Evolutionary conservation across 37 sponge, comb jelly and placozoan species (phyloP).

Genomic region (Petrosia ficiformis): DNA sequence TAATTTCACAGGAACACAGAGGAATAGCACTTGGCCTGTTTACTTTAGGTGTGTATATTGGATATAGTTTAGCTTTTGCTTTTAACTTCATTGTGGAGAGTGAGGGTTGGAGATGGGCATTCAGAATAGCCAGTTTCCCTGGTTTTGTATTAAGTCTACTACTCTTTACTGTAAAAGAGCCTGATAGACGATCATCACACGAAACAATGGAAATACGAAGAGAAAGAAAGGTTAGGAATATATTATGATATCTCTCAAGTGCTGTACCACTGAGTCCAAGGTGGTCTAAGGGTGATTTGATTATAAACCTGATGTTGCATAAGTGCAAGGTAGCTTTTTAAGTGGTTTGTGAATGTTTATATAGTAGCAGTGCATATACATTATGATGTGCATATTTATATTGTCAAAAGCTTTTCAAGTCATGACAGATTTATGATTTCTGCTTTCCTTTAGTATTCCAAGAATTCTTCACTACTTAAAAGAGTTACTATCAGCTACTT

Average conservation of each 20-base stretch:
- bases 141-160: conserved; percentile 49
- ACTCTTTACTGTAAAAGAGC: conserved; percentile 64
- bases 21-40: conserved; percentile 74
- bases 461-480: background rate
- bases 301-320: no score
- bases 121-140: conserved; percentile 48
- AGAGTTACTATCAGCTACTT: conserved; percentile 4
- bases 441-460: no score
- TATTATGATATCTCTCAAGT: conserved; percentile 3
- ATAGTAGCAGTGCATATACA: background rate
- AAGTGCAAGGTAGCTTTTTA: no score
- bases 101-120: conserved; percentile 67
- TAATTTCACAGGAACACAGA: conserved; percentile 25
- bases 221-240: background rate
- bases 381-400: background rate
- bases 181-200: conserved; percentile 10
- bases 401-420: no score
- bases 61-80: conserved; percentile 71
- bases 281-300: no score
- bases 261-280: no score
- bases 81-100: conserved; percentile 46
- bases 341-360: no score
- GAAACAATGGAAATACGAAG: background rate
- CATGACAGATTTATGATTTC: no score
- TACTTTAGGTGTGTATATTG: conserved; percentile 74